phyloP scores from a whole-genome alignment of 2,113 vertebrate genomes.

The Cygnus atratus region DNA sequence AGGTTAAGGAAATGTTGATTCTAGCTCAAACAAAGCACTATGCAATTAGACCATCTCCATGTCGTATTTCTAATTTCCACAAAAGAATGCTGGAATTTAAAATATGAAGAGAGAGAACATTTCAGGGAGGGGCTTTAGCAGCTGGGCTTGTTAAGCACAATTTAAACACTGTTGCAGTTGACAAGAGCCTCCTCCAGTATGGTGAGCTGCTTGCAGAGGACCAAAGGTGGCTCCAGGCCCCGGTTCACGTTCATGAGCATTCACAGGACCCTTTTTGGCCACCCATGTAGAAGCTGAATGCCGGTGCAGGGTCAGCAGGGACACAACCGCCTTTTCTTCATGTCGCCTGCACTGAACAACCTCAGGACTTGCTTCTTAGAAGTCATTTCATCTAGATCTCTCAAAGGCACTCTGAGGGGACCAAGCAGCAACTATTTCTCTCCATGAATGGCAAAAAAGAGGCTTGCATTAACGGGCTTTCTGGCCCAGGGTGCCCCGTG shows the following conservation, averaged over 20 bases:
- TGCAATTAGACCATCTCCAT: conserved; percentile 46
- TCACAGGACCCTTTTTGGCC: neutral
- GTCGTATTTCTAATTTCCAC: conserved; percentile 2
- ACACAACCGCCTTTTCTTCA: fast-evolving
- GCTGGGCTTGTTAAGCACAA: neutral
- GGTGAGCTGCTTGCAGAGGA: neutral
- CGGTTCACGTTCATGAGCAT: too few relatives aligned
- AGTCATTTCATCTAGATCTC: neutral
- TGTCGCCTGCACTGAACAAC: neutral
- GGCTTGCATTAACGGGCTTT: neutral
- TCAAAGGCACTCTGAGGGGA: neutral
- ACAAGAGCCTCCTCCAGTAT: neutral
- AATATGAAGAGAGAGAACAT: neutral
- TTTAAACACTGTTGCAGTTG: neutral
- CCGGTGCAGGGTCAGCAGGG: neutral
- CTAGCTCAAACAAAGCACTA: conserved; percentile 11
- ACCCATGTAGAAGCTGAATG: neutral
- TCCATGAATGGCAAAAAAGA: neutral
- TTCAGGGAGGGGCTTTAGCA: neutral
- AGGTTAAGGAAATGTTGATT: conserved; percentile 52
- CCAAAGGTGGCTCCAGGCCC: neutral
- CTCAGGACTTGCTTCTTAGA: neutral
- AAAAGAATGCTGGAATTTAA: conserved; percentile 55
- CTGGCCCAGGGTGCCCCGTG: neutral
- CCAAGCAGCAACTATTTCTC: neutral